Conservation (phyloP, 2,113 vertebrate genomes). For the Platanista minor region DNA sequence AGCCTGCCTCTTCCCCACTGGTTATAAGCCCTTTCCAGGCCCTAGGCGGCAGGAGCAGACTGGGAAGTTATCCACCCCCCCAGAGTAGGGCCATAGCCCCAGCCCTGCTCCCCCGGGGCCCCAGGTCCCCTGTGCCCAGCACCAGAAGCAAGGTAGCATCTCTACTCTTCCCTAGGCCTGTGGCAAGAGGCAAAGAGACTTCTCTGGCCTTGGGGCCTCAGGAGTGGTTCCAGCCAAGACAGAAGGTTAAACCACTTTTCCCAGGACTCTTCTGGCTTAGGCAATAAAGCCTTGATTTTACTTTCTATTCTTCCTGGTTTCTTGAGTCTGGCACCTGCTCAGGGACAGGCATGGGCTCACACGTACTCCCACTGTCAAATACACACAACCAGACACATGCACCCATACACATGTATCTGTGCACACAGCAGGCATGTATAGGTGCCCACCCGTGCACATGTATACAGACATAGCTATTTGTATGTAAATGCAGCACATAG, state of each 20-base stretch:
- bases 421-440: not conserved
- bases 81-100: not conserved
- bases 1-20: not conserved
- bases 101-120: not conserved
- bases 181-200: not conserved
- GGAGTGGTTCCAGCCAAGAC: not conserved
- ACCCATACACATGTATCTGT: not conserved
- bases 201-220: not conserved
- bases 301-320: constrained; percentile 11
- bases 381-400: not conserved
- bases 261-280: not conserved
- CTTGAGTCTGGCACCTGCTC: not conserved
- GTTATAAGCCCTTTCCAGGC: not conserved
- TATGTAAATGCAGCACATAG: not conserved
- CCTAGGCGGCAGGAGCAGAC: not conserved
- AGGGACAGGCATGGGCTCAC: not conserved
- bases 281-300: not conserved
- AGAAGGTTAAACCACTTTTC: not conserved
- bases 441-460: not conserved
- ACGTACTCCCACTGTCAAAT: not conserved
- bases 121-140: not conserved
- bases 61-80: not conserved
- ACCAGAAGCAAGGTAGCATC: not conserved
- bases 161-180: not conserved
- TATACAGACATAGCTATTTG: not conserved